Conservation (phyloP, 2,113 vertebrate species). For the Hymenochirus boettgeri region DNA sequence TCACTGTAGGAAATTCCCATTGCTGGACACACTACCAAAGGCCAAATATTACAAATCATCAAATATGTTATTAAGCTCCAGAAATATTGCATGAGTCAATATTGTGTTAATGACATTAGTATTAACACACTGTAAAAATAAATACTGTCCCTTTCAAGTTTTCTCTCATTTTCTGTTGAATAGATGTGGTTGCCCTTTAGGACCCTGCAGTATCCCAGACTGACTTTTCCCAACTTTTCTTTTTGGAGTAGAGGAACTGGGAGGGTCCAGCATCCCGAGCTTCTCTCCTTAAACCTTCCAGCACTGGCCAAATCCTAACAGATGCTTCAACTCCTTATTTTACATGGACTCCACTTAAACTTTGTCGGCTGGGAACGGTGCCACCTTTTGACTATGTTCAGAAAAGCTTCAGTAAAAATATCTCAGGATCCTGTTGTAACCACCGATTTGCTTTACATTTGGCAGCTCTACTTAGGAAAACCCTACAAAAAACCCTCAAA, state of each 20-base stretch:
- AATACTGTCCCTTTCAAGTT: too few species aligned
- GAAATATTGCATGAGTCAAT: too few species aligned
- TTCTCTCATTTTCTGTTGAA: not conserved
- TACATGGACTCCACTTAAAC: not conserved
- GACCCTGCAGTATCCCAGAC: constrained; percentile 43
- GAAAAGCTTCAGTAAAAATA: constrained; percentile 11
- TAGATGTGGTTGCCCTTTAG: constrained; percentile 24
- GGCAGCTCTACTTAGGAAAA: constrained; percentile 18
- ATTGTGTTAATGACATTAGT: too few species aligned
- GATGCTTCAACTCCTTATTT: constrained; percentile 49
- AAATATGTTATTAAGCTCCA: too few species aligned
- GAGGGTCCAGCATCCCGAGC: constrained; percentile 47
- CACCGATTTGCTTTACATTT: constrained; percentile 18
- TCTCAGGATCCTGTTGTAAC: constrained; percentile 13
- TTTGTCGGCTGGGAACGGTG: not conserved
- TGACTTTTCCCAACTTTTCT: constrained; percentile 46
- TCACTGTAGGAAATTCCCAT: too few species aligned
- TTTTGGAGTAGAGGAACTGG: constrained; percentile 48
- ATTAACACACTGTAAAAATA: too few species aligned
- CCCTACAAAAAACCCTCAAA: constrained; percentile 10
- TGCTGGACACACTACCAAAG: too few species aligned
- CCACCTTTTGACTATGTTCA: constrained; percentile 1
- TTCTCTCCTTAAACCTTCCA: constrained; percentile 57
- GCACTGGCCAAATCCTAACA: constrained; percentile 46
- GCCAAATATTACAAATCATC: too few species aligned